A percentile compares a stretch with the other conserved stretches of the same genome.
phyloP scores from a whole-genome alignment of 2,888 invertebrate genomes.

The Dorcus parallelipipedus region DNA sequence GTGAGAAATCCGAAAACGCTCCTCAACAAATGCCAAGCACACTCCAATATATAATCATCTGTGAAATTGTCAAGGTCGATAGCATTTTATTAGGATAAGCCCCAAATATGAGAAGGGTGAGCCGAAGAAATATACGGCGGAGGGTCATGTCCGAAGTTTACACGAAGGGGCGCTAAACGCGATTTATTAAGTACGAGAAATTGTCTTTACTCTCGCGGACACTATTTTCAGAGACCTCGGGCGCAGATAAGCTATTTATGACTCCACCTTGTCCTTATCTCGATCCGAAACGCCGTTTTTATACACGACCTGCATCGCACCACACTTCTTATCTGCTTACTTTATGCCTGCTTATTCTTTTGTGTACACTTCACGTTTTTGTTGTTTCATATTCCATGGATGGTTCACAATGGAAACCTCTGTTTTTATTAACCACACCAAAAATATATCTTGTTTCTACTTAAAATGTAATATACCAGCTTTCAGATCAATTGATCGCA shows the following conservation, averaged over 20 bases:
- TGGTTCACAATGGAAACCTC: too few relatives aligned
- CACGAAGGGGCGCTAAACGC: constrained; percentile 35
- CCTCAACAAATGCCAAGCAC: constrained; percentile 7
- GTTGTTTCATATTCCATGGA: too few relatives aligned
- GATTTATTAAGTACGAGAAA: constrained; percentile 40
- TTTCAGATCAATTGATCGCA: too few relatives aligned
- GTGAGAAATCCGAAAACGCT: constrained; percentile 11
- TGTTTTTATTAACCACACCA: too few relatives aligned
- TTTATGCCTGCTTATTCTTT: neutral
- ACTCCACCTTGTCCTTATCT: neutral
- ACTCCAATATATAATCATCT: constrained; percentile 20
- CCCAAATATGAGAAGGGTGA: constrained; percentile 26
- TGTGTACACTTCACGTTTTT: too few relatives aligned
- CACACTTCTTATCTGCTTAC: neutral
- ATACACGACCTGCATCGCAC: neutral
- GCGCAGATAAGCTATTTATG: constrained; percentile 12
- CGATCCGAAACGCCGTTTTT: neutral
- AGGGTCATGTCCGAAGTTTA: constrained; percentile 30
- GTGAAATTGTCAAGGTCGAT: constrained; percentile 25
- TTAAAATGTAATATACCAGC: too few relatives aligned
- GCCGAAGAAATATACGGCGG: constrained; percentile 30
- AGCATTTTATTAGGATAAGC: constrained; percentile 33
- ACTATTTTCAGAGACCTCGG: constrained; percentile 19
- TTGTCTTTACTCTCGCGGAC: constrained; percentile 26
- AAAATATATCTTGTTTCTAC: too few relatives aligned